Evolutionary conservation across 2,113 vertebrate species (phyloP), one percentile per base, ranked within the genome.

Genomic region (Sander lucioperca): DNA sequence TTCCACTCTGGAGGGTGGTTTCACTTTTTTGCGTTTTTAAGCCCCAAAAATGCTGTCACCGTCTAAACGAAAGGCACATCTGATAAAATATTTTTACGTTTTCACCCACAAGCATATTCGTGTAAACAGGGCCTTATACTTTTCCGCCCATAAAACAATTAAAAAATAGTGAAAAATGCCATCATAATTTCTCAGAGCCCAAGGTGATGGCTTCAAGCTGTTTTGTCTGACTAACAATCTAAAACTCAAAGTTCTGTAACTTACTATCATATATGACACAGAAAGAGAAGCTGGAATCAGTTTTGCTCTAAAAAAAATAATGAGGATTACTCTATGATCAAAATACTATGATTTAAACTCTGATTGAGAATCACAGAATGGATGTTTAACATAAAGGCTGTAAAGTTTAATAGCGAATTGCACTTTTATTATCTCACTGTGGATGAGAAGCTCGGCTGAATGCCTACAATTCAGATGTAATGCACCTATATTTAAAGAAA

Each of bases 401-500:
- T 4, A 3, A 58, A 39, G 36, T 59, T 73, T 23, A 25, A 1
- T 14, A n/a, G 62, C 23, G 30, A 56, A 53, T 61, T 74, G n/a
- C 10, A 54, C 13, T 51, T 27, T 48, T 5, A 59, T 54, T 5
- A 9, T 3, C 54, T 47, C 47, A 9, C 2, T 16, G 6, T 56
- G 16, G 36, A 62, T 51, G n/a, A 33, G 14, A 45, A 72, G 36
- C 47, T 76, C 12, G 8, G 11, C 56, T 53, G 19, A 71, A 53
- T 25, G 21, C 10, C 59, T 33, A 36, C 13, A 21, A 36, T 54
- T 62, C 13, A 59, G 70, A 72, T 36, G 54, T 5, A 71, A n/a
- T 14, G 43, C n/a, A 75, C n/a, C 11, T 39, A 39, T 6, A 33
- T 33, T 39, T 39, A 39, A 39, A 9, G n/a, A 83, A 77, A 67